These are phyloP conservation scores for Samia ricini DNA, from an alignment of 1,140 invertebrate genomes.

Conservation along the genomic window DNA sequence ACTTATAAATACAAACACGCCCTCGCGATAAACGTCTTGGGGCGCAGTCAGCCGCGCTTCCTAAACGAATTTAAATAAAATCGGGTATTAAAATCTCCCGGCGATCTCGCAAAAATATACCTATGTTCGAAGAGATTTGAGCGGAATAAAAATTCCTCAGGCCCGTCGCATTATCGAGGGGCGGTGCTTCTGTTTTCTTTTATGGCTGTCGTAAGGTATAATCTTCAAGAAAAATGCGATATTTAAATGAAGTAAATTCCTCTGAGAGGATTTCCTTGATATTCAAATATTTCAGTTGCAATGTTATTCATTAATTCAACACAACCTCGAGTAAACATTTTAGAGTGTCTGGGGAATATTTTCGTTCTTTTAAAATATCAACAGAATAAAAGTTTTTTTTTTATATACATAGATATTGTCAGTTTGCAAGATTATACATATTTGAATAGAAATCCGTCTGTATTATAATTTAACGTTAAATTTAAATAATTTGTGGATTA, in stretches of 20 bases:
- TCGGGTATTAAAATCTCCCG: slow-evolving; percentile 72
- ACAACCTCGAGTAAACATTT: slow-evolving; percentile 35
- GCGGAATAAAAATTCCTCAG: slow-evolving; percentile 77
- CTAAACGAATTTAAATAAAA: slow-evolving; percentile 76
- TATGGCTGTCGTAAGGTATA: slow-evolving; percentile 78
- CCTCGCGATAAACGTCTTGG: slow-evolving; percentile 63
- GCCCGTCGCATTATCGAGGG: slow-evolving; percentile 76
- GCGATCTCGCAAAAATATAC: slow-evolving; percentile 73
- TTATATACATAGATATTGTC: too few species aligned
- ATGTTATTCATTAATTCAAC: slow-evolving; percentile 66
- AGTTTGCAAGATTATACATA: too few species aligned
- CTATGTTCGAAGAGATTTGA: slow-evolving; percentile 75
- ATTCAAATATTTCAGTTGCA: slow-evolving; percentile 56
- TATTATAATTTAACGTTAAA: too few species aligned
- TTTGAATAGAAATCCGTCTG: too few species aligned
- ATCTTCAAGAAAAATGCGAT: slow-evolving; percentile 78
- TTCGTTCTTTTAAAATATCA: slow-evolving; percentile 38
- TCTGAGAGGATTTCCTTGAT: slow-evolving; percentile 57
- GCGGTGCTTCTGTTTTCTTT: slow-evolving; percentile 73
- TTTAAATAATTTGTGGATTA: too few species aligned
- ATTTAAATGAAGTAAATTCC: slow-evolving; percentile 78
- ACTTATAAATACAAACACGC: slow-evolving; percentile 68
- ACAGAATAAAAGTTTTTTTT: too few species aligned
- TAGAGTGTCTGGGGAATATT: slow-evolving; percentile 29
- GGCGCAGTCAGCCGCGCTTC: slow-evolving; percentile 57